Conservation (phyloP, 2,113 vertebrate genomes). For the Jaculus jaculus region DNA sequence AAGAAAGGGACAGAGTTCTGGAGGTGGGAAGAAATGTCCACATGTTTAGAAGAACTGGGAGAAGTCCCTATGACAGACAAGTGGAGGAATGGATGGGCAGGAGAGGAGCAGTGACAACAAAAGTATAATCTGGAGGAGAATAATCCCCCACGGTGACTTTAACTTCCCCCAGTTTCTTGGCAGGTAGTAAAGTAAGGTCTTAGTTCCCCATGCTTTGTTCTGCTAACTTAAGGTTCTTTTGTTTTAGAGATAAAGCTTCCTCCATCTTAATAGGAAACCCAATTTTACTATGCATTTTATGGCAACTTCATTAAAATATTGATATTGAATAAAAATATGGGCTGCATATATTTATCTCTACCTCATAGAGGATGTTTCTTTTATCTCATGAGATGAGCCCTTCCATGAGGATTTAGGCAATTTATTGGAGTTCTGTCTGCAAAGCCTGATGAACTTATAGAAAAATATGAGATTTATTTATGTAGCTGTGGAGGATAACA, state of each 20-base stretch:
- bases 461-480: constrained; percentile 39
- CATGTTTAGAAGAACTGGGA: not conserved
- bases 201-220: not conserved
- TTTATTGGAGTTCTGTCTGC: constrained; percentile 35
- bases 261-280: constrained; percentile 13
- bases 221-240: not conserved
- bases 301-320: constrained; percentile 2
- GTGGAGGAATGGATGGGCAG: not conserved
- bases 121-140: not conserved
- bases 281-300: not conserved
- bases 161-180: not conserved
- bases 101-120: not conserved
- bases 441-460: constrained; percentile 21
- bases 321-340: not conserved
- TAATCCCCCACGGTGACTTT: not conserved
- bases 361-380: not conserved
- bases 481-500: constrained; percentile 53
- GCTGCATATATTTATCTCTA: not conserved
- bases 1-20: not conserved
- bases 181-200: not conserved
- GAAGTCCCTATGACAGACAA: not conserved
- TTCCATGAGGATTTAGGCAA: constrained; percentile 8
- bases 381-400: constrained; percentile 18
- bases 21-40: not conserved
- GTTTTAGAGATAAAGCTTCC: constrained; percentile 9